Conservation (phyloP, 1,140 invertebrate genomes). For the Gonatopus flavifemur region DNA sequence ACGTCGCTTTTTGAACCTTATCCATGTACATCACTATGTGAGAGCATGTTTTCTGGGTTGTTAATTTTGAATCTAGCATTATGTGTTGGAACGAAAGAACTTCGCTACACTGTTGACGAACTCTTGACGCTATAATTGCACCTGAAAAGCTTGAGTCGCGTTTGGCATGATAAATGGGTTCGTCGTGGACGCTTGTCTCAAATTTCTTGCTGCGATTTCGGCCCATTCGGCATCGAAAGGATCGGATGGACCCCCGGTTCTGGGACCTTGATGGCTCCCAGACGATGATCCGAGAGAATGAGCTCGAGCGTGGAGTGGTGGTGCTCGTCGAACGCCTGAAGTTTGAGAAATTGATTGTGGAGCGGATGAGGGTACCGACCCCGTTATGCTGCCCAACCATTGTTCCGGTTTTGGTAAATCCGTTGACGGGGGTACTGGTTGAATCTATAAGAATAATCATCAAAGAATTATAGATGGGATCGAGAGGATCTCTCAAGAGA, state of each 20-base stretch:
- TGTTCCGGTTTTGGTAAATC: conserved; percentile 73
- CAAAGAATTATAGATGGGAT: not conserved
- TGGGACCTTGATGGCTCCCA: conserved; percentile 39
- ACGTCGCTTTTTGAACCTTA: not conserved
- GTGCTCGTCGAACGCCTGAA: conserved; percentile 50
- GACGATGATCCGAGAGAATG: conserved; percentile 62
- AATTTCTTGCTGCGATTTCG: conserved; percentile 58
- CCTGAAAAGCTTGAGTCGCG: conserved; percentile 66
- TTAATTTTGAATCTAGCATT: conserved; percentile 22
- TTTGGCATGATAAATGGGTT: conserved; percentile 56
- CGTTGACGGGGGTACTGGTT: conserved; percentile 35
- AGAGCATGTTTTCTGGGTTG: not conserved
- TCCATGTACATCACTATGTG: not conserved
- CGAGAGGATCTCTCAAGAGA: not conserved
- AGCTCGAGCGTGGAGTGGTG: conserved; percentile 66
- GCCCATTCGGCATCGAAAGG: conserved; percentile 89
- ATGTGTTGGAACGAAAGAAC: conserved; percentile 47
- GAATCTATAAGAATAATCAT: conserved; percentile 34
- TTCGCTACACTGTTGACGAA: conserved; percentile 48
- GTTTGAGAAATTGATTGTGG: conserved; percentile 24
- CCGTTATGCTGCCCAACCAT: conserved; percentile 74
- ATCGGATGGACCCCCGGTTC: conserved; percentile 61
- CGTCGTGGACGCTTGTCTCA: conserved; percentile 54
- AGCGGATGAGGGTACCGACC: conserved; percentile 53
- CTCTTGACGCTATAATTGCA: conserved; percentile 64